Conservation (phyloP, 2,797 vertebrate genomes). For the Neosilurus hyrtlii region DNA sequence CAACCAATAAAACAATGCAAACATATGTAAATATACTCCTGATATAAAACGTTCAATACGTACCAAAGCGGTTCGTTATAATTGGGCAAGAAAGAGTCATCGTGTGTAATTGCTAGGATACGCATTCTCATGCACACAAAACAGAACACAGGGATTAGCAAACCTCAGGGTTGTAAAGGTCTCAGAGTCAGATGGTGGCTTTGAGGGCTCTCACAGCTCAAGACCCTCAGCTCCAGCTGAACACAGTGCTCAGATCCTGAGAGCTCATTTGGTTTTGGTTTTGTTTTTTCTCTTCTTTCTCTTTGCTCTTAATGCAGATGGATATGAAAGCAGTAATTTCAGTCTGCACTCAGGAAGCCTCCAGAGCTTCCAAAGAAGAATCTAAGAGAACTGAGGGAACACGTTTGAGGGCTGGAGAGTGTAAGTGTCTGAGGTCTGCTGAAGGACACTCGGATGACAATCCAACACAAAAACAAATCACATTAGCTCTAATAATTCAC, state of each 20-base stretch:
- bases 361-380: conserved; percentile 13
- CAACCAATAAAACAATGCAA: conserved; percentile 40
- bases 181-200: conserved; percentile 25
- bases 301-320: conserved; percentile 36
- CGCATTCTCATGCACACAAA: conserved; percentile 12
- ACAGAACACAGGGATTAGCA: conserved; percentile 38
- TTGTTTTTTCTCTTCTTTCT: not conserved
- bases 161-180: conserved; percentile 34
- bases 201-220: conserved; percentile 46
- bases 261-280: not conserved
- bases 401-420: conserved; percentile 2
- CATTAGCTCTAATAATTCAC: not conserved
- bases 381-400: not conserved
- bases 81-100: conserved; percentile 12
- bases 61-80: not conserved
- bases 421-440: not conserved
- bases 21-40: conserved; percentile 18
- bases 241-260: conserved; percentile 28
- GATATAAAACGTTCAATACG: conserved; percentile 6
- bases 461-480: conserved; percentile 3
- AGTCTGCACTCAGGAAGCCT: conserved; percentile 36
- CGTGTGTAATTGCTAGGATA: conserved; percentile 10
- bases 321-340: conserved; percentile 54
- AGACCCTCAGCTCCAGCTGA: conserved; percentile 29
- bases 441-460: conserved; percentile 7